phyloP scores from a whole-genome alignment of 2,888 invertebrate genomes.

The Tuberolachnus salignus region DNA sequence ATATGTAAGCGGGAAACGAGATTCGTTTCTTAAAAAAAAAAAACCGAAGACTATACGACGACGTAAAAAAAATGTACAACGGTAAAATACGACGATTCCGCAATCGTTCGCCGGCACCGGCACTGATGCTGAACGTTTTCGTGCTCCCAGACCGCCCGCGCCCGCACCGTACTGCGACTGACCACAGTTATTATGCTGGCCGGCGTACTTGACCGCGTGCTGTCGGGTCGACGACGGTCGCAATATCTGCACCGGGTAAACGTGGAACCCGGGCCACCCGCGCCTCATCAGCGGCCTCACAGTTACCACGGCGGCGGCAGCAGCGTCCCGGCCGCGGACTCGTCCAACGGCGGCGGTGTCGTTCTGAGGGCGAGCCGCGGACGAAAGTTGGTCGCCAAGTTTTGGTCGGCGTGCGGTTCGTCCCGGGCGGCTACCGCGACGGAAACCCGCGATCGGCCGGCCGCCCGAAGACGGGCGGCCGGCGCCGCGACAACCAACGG shows the following conservation, averaged over 20 bases:
- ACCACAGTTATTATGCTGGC: conserved; percentile 30
- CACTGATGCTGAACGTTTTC: neutral
- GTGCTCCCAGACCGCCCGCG: neutral
- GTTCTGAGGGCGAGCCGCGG: conserved; percentile 26
- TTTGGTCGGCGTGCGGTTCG: conserved; percentile 37
- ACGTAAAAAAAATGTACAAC: conserved; percentile 23
- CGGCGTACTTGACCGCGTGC: conserved; percentile 44
- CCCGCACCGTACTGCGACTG: neutral
- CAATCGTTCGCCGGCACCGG: neutral
- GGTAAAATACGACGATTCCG: neutral
- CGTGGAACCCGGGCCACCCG: conserved; percentile 30
- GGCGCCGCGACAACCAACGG: conserved; percentile 40
- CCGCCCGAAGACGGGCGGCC: conserved; percentile 5
- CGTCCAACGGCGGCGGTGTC: neutral
- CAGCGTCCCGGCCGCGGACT: neutral
- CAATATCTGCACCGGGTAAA: conserved; percentile 48
- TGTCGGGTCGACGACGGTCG: conserved; percentile 47
- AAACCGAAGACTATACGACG: neutral
- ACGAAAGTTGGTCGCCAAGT: conserved; percentile 42
- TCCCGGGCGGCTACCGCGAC: conserved; percentile 5
- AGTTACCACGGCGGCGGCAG: conserved; percentile 38
- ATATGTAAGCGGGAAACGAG: neutral
- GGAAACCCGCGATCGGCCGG: conserved; percentile 5
- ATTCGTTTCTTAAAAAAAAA: neutral
- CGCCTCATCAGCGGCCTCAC: conserved; percentile 21